These are phyloP conservation scores for Hirtodrosophila alboralis DNA, from an alignment of 2,888 invertebrate species.

Conservation along the genomic window DNA sequence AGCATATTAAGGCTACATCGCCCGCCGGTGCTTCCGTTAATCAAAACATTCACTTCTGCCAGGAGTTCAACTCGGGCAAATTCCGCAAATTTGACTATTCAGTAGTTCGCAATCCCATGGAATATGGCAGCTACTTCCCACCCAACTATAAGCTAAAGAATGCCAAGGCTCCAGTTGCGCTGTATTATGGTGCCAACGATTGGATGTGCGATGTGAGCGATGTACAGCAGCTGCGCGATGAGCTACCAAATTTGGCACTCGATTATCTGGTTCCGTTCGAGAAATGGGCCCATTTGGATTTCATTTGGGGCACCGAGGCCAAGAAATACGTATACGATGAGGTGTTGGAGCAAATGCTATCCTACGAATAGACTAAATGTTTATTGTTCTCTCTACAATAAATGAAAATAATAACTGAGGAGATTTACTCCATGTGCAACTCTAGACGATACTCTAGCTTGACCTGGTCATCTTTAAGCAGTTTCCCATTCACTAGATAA, in stretches of 20 bases:
- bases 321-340: conserved; percentile 86
- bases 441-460: conserved; percentile 60
- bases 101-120: conserved; percentile 81
- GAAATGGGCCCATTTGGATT: conserved; percentile 86
- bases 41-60: conserved; percentile 83
- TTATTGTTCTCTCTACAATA: conserved; percentile 29
- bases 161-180: conserved; percentile 85
- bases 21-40: conserved; percentile 82
- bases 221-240: conserved; percentile 84
- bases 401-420: conserved; percentile 9
- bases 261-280: conserved; percentile 85
- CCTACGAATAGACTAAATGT: conserved; percentile 40
- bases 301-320: conserved; percentile 87
- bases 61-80: conserved; percentile 77
- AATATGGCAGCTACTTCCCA: conserved; percentile 84
- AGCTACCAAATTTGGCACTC: conserved; percentile 85
- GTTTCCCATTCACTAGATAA: conserved; percentile 45
- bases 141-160: conserved; percentile 85
- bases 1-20: conserved; percentile 81
- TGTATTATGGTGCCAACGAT: conserved; percentile 87
- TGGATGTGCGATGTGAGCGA: conserved; percentile 87
- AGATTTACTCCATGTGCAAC: conserved; percentile 30
- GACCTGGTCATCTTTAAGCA: conserved; percentile 40
- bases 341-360: conserved; percentile 65
- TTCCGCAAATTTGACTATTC: conserved; percentile 84